Evolutionary conservation across 2,797 vertebrate species (phyloP).

Genomic region (Leontocebus nigricollis): DNA sequence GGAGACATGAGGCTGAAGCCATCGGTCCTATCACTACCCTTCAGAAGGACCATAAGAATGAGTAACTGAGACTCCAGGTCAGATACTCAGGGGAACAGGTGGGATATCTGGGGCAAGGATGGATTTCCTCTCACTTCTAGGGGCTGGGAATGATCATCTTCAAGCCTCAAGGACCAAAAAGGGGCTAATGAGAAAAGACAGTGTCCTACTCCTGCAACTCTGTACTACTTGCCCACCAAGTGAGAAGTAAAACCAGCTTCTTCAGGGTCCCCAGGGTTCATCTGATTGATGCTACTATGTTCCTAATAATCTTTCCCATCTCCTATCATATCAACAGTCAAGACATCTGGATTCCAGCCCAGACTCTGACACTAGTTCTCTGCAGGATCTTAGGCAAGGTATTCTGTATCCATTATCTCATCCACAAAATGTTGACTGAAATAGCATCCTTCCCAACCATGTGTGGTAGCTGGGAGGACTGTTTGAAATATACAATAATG

Average conservation of each 20-base stretch:
- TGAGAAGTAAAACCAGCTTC: background rate
- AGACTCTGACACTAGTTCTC: background rate
- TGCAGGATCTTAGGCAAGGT: background rate
- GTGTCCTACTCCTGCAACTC: background rate
- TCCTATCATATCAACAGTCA: background rate
- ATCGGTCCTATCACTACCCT: fast-evolving
- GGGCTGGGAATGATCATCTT: background rate
- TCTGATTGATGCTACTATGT: background rate
- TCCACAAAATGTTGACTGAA: background rate
- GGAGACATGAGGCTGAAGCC: background rate
- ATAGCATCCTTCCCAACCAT: background rate
- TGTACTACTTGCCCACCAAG: background rate
- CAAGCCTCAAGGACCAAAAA: background rate
- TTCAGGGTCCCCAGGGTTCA: background rate
- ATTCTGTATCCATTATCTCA: background rate
- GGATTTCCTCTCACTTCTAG: background rate
- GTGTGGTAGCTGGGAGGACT: background rate
- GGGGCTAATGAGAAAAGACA: background rate
- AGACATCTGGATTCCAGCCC: background rate
- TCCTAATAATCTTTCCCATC: background rate
- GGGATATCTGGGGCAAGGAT: background rate
- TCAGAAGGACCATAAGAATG: background rate
- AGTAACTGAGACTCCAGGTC: background rate
- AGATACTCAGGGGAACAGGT: background rate
- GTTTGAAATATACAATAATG: background rate